Base-by-base conservation (phyloP, 2,888 invertebrate species). In the Chloroclystis v-ata region DNA sequence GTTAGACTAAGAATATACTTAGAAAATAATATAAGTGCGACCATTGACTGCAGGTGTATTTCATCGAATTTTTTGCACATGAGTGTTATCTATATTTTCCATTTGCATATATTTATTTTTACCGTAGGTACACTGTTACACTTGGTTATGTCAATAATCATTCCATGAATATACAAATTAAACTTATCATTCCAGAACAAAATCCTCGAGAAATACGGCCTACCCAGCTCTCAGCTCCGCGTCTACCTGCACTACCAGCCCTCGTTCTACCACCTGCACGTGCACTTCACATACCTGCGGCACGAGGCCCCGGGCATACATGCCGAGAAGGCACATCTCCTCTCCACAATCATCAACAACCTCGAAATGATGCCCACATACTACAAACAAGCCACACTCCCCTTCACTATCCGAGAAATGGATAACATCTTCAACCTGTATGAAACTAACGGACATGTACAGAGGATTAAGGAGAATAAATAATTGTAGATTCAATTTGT, bases 231-330 rank as follows among this genome's bases (percentile, higher is more conserved):
- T 4, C 92, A 95, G 68, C 76, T 98, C 16, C 90, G 97, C 14
- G 90, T 95, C 52, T 99, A 95, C 75, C 75, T 98, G 0, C 98
- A 99, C 76, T 99, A 99, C 80, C 98, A 97, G 67, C 99, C 99
- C 0, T 96, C 97, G 0, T 99, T 97, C 84, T 98, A 97, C 80
- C 98, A 99, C 73, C 88, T 99, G 0, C 99, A 99, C 75, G 90
- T 99, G 0, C 99, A 99, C 78, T 96, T 98, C 68, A 95, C 95
- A 8, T 91, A 92, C 47, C 74, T 98, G 1, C 89, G 90, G 35
- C 93, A 93, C 82, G 94, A 95, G 61, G 93, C 94, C 0, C 94
- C 95, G 35, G 94, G 97, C 24, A 94, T 94, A 64, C 91, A 91
- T 80, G 92, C 93, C 9, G 97, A 97, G 72, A 93, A 93, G 67